Conservation (phyloP, 2,888 invertebrate species). For the Argynnis bischoffii region DNA sequence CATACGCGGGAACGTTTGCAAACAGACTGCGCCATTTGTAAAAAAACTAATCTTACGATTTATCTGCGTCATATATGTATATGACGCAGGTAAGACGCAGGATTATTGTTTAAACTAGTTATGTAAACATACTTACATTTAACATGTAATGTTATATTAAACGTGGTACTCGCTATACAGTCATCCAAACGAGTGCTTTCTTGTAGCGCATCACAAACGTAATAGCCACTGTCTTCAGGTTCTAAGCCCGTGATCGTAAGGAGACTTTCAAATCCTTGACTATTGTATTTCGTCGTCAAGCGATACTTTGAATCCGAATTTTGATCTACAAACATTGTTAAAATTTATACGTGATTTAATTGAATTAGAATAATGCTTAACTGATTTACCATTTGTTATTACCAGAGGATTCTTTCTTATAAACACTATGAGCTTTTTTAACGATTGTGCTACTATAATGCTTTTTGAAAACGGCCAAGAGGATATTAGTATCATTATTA, state of each 20-base stretch:
- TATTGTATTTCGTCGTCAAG: conserved; percentile 63
- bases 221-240: conserved; percentile 59
- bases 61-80: too few relatives aligned
- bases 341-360: neutral
- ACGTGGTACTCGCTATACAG: conserved; percentile 46
- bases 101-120: too few relatives aligned
- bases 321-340: conserved; percentile 9
- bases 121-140: conserved; percentile 56
- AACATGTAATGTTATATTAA: conserved; percentile 62
- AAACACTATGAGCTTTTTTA: neutral
- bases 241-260: conserved; percentile 60
- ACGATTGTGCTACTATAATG: neutral
- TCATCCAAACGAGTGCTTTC: conserved; percentile 47
- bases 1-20: neutral
- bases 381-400: too few relatives aligned
- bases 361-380: neutral
- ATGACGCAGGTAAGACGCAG: too few relatives aligned
- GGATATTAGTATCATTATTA: neutral
- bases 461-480: neutral
- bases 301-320: conserved; percentile 52
- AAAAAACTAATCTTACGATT: too few relatives aligned
- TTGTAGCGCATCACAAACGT: conserved; percentile 60
- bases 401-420: too few relatives aligned
- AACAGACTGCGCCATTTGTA: neutral
- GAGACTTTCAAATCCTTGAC: conserved; percentile 63